Conservation (phyloP, 1,140 invertebrate genomes). For the Melanaphis sacchari region DNA sequence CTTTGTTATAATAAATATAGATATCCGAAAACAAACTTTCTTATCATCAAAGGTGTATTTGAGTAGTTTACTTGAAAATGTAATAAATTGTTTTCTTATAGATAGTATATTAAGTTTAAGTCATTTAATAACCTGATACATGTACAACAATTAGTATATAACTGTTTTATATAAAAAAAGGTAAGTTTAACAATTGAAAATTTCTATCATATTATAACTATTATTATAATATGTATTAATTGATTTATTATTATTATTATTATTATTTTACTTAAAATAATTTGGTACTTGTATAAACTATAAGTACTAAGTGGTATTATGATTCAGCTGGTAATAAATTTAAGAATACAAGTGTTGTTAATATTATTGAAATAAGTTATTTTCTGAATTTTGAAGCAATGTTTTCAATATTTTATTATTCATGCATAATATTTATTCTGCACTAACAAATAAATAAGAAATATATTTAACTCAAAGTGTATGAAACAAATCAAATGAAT, state of each 20-base stretch:
- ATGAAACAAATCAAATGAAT: background rate
- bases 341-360: background rate
- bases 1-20: too few relatives aligned
- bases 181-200: too few relatives aligned
- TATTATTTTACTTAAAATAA: too few relatives aligned
- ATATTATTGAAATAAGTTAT: background rate
- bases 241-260: background rate
- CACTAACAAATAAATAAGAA: background rate
- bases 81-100: too few relatives aligned
- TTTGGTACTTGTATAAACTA: background rate
- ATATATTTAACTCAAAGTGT: background rate
- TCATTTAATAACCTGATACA: too few relatives aligned
- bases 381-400: background rate
- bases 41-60: too few relatives aligned
- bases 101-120: too few relatives aligned
- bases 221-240: background rate
- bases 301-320: background rate
- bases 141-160: too few relatives aligned
- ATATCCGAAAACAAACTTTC: too few relatives aligned
- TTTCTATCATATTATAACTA: background rate
- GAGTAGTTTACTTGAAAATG: too few relatives aligned
- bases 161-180: too few relatives aligned
- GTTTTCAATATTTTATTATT: background rate
- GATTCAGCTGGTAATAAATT: background rate
- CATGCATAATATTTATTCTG: background rate